Evolutionary conservation across 2,113 vertebrate genomes (phyloP).

Genomic region (Dipodomys spectabilis): DNA sequence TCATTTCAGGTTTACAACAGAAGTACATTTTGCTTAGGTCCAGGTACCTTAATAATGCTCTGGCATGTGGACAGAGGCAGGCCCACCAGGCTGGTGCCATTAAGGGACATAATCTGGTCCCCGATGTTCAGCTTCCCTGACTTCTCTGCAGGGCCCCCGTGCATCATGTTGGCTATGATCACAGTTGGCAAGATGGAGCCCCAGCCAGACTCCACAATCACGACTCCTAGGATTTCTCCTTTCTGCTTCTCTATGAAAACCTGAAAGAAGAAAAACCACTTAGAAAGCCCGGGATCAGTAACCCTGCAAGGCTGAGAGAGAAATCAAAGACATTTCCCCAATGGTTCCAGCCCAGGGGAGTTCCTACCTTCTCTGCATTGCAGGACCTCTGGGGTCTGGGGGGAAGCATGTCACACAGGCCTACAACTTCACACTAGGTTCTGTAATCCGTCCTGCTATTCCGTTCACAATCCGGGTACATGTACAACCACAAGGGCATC

Average conservation of each 20-base stretch:
- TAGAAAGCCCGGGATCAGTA: background rate
- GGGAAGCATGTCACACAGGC: background rate
- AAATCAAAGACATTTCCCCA: background rate
- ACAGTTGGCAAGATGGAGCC: slow-evolving; percentile 98
- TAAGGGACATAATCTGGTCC: slow-evolving; percentile 99
- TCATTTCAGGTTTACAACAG: background rate
- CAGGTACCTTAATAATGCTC: slow-evolving; percentile 97
- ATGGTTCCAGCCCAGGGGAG: background rate
- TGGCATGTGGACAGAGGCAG: slow-evolving; percentile 98
- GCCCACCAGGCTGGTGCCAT: slow-evolving; percentile 97
- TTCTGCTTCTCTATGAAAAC: slow-evolving; percentile 97
- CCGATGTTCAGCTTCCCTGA: slow-evolving; percentile 96
- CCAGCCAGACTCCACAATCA: slow-evolving; percentile 99
- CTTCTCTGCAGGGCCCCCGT: slow-evolving; percentile 96
- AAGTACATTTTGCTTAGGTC: background rate
- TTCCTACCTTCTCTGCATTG: background rate
- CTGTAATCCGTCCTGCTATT: background rate
- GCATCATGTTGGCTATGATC: slow-evolving; percentile 99
- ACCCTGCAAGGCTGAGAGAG: background rate
- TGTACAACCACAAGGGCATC: background rate
- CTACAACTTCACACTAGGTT: too few species aligned
- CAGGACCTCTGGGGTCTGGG: background rate
- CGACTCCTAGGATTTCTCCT: slow-evolving; percentile 96
- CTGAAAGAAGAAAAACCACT: slow-evolving; percentile 81
- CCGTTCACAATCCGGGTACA: background rate